Base-by-base conservation (phyloP, 2,113 vertebrate genomes). In the Spheniscus mendiculus region DNA sequence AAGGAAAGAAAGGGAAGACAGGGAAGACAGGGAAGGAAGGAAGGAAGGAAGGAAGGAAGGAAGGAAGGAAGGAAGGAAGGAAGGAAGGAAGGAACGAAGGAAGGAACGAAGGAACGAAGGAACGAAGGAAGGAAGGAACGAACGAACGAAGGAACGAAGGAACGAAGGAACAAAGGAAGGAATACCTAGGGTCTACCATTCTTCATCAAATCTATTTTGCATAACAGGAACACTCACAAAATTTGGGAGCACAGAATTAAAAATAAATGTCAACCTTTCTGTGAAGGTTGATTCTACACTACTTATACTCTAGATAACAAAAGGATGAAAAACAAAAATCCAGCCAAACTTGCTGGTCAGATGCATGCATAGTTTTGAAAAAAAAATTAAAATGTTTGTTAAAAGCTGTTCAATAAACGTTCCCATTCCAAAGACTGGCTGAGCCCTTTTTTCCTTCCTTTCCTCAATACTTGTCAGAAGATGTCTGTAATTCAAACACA, bases 101-200 rank as follows among this genome's bases (percentile, higher is more conserved):
- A 50, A 59, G 22, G 26, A 38, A 45, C 23, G 30, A 1, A 23
- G 21, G 1, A 40, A 5, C 11, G 30, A 50, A 59, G 22, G 26
- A 38, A 45, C 23, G 30, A 1, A 47, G 12, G 55, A 15, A 0
- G 45, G 10, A 34, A 2, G 29, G n/a, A 13, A 2, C 36, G 29
- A n/a, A n/a, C n/a, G n/a, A n/a, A n/a, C n/a, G 1, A 52, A 5
- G 14, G 0, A 47, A 5, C 22, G 0, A 19, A 23, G 21, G 1
- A 19, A 2, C 3, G 4, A n/a, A 12, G 20, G 11, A 30, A n/a
- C n/a, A n/a, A n/a, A n/a, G 22, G 10, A 5, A 55, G 2, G 14
- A 4, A 13, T 11, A 72, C 8, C 3, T 25, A 21, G 8, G 5
- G 1, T 36, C 29, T 52, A n/a, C 20, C 6, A 12, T 78, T 83